Percentiles rank a stretch among this genome's conserved stretches.
Conservation (phyloP, 2,113 vertebrate genomes). For the Heterocephalus glaber region DNA sequence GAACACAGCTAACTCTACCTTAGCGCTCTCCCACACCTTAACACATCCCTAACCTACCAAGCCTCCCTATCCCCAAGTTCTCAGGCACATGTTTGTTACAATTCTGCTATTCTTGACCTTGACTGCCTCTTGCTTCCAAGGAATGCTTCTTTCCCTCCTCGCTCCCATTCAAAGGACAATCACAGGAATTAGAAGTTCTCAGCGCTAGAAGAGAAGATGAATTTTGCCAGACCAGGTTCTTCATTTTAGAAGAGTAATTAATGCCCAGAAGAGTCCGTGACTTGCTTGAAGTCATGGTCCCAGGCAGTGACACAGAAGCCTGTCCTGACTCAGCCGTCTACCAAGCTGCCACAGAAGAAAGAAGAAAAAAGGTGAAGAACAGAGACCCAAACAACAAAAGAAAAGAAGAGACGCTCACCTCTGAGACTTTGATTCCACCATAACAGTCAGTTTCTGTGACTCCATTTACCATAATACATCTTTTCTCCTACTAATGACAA, state of each 20-base stretch:
- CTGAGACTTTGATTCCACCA: neutral
- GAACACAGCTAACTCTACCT: neutral
- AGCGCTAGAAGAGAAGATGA: neutral
- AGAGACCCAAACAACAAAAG: neutral
- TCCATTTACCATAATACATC: neutral
- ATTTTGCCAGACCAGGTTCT: neutral
- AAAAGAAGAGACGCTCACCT: conserved; percentile 19
- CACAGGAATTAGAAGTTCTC: neutral
- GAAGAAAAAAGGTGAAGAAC: neutral
- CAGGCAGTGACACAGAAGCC: neutral
- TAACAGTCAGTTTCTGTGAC: neutral
- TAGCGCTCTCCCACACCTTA: neutral
- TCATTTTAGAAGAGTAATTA: conserved; percentile 2
- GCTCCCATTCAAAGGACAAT: neutral
- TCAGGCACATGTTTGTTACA: neutral
- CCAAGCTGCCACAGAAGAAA: neutral
- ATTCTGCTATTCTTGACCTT: neutral
- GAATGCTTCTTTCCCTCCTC: neutral
- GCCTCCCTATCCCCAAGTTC: neutral
- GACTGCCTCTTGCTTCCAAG: neutral
- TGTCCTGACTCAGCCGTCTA: neutral
- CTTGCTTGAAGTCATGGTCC: neutral
- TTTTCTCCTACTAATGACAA: neutral
- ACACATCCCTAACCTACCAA: neutral
- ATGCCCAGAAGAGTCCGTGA: neutral